Base-by-base conservation (phyloP, 2,113 vertebrate species). In the Albula glossodonta region DNA sequence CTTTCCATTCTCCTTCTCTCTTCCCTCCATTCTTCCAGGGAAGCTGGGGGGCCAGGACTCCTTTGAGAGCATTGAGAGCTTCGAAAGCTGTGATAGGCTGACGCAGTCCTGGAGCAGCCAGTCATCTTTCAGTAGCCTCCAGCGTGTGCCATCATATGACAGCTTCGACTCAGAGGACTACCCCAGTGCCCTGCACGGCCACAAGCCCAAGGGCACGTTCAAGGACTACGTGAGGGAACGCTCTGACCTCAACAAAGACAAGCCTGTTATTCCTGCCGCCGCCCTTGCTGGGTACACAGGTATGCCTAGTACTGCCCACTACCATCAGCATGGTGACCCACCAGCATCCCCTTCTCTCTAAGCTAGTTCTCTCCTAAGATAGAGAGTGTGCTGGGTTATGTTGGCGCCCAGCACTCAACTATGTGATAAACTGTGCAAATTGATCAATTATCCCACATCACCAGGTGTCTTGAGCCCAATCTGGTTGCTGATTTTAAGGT, bases 201-300 rank as follows among this genome's bases (percentile, higher is more conserved):
- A 99, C 95, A 99, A 99, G 87, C 97, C 98, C 93, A 99, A 99
- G 94, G 98, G 98, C 93, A 99, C 98, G 90, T 99, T 99, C 96
- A 99, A 99, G 95, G 98, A 99, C 96, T 99, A 99, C 92, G 98
- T 99, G 94, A 95, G 98, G 90, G 98, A 99, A 90, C 96, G 98
- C 74, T 97, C 98, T 0, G 98, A 99, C 93, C 97, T 98, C 95
- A 99, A 98, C 96, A 99, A 99, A 93, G 98, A 99, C 94, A 99
- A 99, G 89, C 98, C 98, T 0, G 98, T 99, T 93, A 99, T 99
- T 82, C 98, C 98, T 77, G 98, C 98, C 19, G 98, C 98, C 0
- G 98, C 97, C 51, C 95, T 99, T 60, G 98, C 98, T 52, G 98
- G 98, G 57, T 99, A 99, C 95, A 99, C 98, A 96, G 98, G 98